Conservation (phyloP, 2,888 invertebrate species). For the Itoplectis maculator region DNA sequence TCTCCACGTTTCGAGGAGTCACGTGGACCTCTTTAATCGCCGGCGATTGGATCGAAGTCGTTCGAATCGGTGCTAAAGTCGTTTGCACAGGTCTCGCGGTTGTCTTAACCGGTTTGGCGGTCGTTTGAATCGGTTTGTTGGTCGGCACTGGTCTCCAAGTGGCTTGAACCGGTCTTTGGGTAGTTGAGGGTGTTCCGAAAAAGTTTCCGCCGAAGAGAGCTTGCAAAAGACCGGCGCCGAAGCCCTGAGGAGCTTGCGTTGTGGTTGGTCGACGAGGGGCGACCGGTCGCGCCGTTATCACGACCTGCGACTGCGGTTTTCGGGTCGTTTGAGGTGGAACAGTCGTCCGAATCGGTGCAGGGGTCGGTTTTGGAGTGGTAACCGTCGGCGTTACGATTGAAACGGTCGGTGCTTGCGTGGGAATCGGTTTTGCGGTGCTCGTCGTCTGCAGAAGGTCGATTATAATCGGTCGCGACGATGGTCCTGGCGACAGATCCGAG, state of each 20-base stretch:
- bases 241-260: slow-evolving; percentile 80
- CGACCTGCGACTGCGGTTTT: slow-evolving; percentile 62
- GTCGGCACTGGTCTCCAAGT: slow-evolving; percentile 81
- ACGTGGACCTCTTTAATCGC: slow-evolving; percentile 50
- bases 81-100: slow-evolving; percentile 68
- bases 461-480: slow-evolving; percentile 75
- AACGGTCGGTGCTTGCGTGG: slow-evolving; percentile 71
- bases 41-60: slow-evolving; percentile 4
- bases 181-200: slow-evolving; percentile 70
- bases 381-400: slow-evolving; percentile 67
- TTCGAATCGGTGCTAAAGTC: slow-evolving; percentile 32
- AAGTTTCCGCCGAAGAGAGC: slow-evolving; percentile 79
- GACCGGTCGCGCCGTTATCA: slow-evolving; percentile 72
- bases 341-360: slow-evolving; percentile 44
- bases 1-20: slow-evolving; percentile 65
- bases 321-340: slow-evolving; percentile 45
- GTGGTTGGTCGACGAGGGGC: slow-evolving; percentile 79
- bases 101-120: slow-evolving; percentile 67
- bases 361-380: slow-evolving; percentile 59
- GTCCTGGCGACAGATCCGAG: slow-evolving; percentile 56
- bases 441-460: slow-evolving; percentile 77
- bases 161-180: slow-evolving; percentile 76
- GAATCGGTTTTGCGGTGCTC: slow-evolving; percentile 64
- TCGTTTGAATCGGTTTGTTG: slow-evolving; percentile 75
- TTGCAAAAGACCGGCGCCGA: slow-evolving; percentile 78